Evolutionary conservation across 1,140 invertebrate species (phyloP).

Genomic region (Trichomalopsis sarcophagae): DNA sequence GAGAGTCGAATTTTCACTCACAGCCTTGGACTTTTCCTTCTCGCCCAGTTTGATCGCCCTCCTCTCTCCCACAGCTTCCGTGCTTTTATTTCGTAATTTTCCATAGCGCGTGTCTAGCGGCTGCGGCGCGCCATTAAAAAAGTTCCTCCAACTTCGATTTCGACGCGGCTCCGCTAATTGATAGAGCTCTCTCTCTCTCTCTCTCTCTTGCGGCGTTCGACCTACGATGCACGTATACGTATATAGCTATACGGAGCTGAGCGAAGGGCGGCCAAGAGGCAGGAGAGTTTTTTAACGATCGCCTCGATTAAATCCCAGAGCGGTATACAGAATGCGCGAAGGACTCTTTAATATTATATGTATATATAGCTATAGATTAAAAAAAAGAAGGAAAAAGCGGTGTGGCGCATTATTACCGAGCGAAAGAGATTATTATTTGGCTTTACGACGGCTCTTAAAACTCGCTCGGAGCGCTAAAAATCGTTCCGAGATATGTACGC

Average conservation of each 20-base stretch:
- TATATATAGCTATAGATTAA: background rate
- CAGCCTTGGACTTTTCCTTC: background rate
- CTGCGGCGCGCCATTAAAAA: conserved; percentile 16
- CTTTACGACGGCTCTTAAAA: conserved; percentile 1
- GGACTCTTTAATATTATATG: no score
- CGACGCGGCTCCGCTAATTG: conserved; percentile 1
- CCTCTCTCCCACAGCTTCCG: background rate
- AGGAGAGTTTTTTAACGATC: conserved; percentile 37
- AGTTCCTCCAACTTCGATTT: conserved; percentile 28
- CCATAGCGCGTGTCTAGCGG: background rate
- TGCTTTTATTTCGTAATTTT: conserved; percentile 31
- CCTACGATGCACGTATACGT: background rate
- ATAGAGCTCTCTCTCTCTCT: background rate
- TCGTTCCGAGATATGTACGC: background rate
- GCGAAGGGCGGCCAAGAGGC: background rate
- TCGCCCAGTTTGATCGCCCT: background rate
- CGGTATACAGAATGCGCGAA: background rate
- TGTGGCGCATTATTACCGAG: background rate
- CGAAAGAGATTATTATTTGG: conserved; percentile 30
- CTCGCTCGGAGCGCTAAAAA: background rate
- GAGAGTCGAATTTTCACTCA: background rate
- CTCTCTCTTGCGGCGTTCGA: background rate
- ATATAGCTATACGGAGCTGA: background rate
- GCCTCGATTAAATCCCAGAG: conserved; percentile 25
- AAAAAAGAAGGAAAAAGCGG: background rate